Evolutionary conservation across 1,140 invertebrate species (phyloP), one percentile per base, ranked within the genome.

Genomic region (Bombus affinis): DNA sequence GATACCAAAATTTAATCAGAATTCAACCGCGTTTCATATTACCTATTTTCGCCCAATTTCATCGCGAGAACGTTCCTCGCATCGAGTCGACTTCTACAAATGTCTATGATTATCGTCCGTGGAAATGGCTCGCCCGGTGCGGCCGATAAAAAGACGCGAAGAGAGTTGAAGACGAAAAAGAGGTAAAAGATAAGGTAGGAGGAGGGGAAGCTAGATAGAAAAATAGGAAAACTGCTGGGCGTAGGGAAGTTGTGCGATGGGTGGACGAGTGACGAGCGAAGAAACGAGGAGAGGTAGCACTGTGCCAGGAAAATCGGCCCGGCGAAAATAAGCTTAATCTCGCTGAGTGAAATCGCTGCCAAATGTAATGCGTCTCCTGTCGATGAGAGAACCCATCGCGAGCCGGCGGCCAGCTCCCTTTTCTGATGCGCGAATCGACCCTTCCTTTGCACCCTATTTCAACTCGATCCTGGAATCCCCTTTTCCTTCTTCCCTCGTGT

Each of bases 301-400:
- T 47, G 42, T 81, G 91, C 81, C 86, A 87, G 66, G 32, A 84
- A 86, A 92, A 92, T 89, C 86, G 86, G 88, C 87, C 84, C 84
- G 91, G 90, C 91, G 92, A 94, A 94, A 95, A 94, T 94, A 94
- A 95, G 94, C 93, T 94, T 94, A 95, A 94, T 95, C 89, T 93
- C 89, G 91, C 92, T 94, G 93, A 94, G 94, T 94, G 93, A 95
- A 94, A 93, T 94, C 86, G 85, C 91, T 93, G 92, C 93, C 91
- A 93, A 92, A 93, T 88, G 86, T 89, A 89, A 90, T 90, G 92
- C 87, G 85, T 88, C 88, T 86, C 78, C 80, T 78, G 89, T 88
- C 86, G 72, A 79, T 66, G 86, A 81, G 80, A 77, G 81, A 76
- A 83, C 25, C 86, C 71, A 83, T 91, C 86, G 88, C 86, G 78